Conservation (phyloP, 2,113 vertebrate species). For the Glaucomys volans region DNA sequence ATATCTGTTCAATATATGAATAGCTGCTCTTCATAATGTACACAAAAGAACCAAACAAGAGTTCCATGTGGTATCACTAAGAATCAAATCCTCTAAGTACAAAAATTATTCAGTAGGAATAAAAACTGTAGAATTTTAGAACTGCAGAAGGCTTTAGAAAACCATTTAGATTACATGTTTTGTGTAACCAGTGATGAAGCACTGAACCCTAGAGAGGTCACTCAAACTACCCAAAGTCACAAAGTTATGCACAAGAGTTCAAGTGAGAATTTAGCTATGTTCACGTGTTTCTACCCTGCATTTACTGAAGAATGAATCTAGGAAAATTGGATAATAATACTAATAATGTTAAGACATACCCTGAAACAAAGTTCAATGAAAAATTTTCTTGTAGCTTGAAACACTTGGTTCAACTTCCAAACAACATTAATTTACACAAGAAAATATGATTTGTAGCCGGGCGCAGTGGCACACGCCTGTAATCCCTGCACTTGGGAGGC, state of each 20-base stretch:
- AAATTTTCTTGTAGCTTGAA: constrained; percentile 27
- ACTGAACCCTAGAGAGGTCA: background rate
- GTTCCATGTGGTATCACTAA: background rate
- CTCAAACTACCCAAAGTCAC: background rate
- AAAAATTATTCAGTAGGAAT: constrained; percentile 54
- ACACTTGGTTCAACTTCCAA: constrained; percentile 28
- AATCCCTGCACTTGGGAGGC: too few species aligned
- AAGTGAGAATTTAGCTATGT: background rate
- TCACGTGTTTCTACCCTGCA: background rate
- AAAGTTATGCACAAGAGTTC: background rate
- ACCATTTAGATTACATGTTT: constrained; percentile 4
- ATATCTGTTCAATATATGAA: background rate
- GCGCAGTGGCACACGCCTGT: too few species aligned
- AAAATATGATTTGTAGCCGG: background rate
- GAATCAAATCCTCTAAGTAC: background rate
- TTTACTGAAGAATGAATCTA: background rate
- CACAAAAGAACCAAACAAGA: background rate
- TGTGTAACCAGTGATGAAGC: background rate
- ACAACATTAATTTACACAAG: constrained; percentile 31
- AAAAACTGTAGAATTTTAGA: constrained; percentile 5
- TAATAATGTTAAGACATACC: background rate
- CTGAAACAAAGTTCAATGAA: constrained; percentile 32
- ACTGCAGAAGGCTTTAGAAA: background rate
- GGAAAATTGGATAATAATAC: background rate
- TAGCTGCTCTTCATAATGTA: constrained; percentile 16